Conservation (phyloP, 2,113 vertebrate species). For the Climacteris rufus region DNA sequence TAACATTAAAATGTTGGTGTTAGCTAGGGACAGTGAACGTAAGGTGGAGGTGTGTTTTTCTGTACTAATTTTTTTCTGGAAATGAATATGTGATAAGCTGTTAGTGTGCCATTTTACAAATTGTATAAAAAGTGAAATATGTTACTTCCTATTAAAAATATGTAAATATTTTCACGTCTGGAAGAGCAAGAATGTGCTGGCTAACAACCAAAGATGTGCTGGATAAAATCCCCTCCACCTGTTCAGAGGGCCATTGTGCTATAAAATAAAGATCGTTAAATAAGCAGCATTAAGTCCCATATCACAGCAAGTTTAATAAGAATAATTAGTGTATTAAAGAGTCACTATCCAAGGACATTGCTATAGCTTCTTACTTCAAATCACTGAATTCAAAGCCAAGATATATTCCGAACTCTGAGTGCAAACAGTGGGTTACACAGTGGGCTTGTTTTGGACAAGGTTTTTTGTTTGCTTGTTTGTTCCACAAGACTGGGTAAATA, state of each 20-base stretch:
- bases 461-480: constrained; percentile 42
- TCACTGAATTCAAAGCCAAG: background rate
- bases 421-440: constrained; percentile 1
- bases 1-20: constrained; percentile 5
- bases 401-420: background rate
- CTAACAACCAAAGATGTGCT: constrained; percentile 44
- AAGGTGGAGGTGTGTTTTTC: background rate
- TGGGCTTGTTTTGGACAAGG: background rate
- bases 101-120: background rate
- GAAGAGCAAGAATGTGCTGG: constrained; percentile 55
- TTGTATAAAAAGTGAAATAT: background rate
- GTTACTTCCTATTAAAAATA: background rate
- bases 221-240: constrained; percentile 49
- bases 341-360: background rate
- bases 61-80: background rate
- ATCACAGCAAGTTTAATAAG: background rate
- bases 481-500: constrained; percentile 12
- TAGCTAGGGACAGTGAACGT: background rate
- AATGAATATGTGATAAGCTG: background rate
- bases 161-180: constrained; percentile 40
- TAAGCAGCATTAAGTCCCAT: background rate
- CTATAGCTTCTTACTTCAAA: background rate
- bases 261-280: background rate
- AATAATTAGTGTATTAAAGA: background rate
- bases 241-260: background rate